Evolutionary conservation across 2,797 vertebrate species (phyloP).

Genomic region (Acanthurus leucopareius): DNA sequence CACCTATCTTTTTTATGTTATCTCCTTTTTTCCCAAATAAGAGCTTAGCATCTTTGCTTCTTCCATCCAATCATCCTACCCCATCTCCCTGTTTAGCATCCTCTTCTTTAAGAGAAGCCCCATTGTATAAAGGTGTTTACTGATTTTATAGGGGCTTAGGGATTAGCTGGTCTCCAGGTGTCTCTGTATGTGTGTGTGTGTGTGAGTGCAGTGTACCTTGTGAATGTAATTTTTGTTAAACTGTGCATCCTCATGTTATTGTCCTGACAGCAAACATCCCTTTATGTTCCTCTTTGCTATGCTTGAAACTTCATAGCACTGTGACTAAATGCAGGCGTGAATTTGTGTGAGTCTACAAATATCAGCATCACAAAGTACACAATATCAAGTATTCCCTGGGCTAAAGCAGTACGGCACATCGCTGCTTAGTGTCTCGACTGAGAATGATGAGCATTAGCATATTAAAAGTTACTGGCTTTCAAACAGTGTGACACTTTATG

Average conservation of each 20-base stretch:
- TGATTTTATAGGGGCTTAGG: conserved; percentile 28
- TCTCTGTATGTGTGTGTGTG: conserved; percentile 25
- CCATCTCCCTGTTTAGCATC: not conserved
- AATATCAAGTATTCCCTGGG: conserved; percentile 12
- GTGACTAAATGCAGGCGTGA: not conserved
- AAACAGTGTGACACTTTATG: conserved; percentile 29
- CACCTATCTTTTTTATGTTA: not conserved
- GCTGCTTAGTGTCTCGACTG: conserved; percentile 26
- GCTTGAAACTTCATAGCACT: not conserved
- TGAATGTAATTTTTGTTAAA: conserved; percentile 1
- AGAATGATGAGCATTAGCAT: conserved; percentile 64
- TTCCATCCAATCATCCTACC: conserved; percentile 12
- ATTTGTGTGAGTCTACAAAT: conserved; percentile 33
- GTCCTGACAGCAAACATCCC: conserved; percentile 6
- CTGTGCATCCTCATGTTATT: conserved; percentile 11
- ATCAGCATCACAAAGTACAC: conserved; percentile 26
- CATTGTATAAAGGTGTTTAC: not conserved
- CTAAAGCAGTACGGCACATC: conserved; percentile 30
- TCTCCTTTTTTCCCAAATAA: conserved; percentile 38
- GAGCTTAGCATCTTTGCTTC: conserved; percentile 15
- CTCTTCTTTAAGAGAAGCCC: conserved; percentile 5
- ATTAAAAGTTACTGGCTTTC: conserved; percentile 49
- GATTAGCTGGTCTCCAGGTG: conserved; percentile 56
- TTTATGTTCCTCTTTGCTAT: conserved; percentile 4
- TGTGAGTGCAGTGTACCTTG: not conserved